Conservation (phyloP, 1,140 invertebrate genomes). For the Cotesia glomerata region DNA sequence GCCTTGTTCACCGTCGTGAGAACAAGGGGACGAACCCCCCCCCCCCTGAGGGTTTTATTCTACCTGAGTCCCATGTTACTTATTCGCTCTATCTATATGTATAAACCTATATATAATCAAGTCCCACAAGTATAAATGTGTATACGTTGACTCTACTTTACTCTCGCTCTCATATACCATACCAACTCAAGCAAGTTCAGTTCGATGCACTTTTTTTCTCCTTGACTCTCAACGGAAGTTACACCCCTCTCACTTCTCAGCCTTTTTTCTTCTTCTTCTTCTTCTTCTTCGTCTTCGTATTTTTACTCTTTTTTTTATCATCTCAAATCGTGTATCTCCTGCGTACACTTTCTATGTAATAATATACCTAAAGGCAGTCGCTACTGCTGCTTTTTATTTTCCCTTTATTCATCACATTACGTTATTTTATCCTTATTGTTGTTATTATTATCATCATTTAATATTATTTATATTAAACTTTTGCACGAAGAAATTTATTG, state of each 20-base stretch:
- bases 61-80: slow-evolving; percentile 28
- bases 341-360: slow-evolving; percentile 25
- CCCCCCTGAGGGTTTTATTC: slow-evolving; percentile 3
- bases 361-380: not conserved
- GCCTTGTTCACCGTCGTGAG: slow-evolving; percentile 5
- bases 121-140: not conserved
- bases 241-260: slow-evolving; percentile 27
- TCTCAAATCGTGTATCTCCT: not conserved
- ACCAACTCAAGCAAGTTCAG: slow-evolving; percentile 33
- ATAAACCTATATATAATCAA: slow-evolving; percentile 1
- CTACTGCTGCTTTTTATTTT: not conserved
- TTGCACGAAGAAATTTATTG: slow-evolving; percentile 8
- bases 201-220: slow-evolving; percentile 31
- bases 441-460: no score
- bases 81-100: no score
- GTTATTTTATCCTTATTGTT: no score
- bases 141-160: slow-evolving; percentile 16
- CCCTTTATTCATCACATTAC: not conserved
- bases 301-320: not conserved
- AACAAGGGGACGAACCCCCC: slow-evolving; percentile 14
- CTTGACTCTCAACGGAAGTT: slow-evolving; percentile 40
- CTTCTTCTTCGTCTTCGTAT: not conserved
- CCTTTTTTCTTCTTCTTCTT: slow-evolving; percentile 16
- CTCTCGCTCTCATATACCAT: slow-evolving; percentile 11
- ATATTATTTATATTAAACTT: no score